Base-by-base conservation (phyloP, 2,113 vertebrate genomes). In the Nanorana parkeri region DNA sequence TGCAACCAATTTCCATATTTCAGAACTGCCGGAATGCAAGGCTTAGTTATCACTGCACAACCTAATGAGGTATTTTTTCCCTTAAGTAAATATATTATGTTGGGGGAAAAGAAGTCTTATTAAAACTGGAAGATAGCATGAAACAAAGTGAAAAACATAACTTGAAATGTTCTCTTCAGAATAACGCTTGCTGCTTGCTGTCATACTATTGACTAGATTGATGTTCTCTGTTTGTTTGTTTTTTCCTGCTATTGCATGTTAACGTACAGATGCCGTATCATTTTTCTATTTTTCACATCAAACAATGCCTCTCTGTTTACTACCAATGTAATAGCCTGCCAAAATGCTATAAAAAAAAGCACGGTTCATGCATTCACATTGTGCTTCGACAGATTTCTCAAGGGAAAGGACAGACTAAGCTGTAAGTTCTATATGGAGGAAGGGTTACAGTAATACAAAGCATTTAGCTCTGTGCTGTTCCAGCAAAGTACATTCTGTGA, bases 311-410 rank as follows among this genome's bases (percentile, higher is more conserved):
- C 10, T 74, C 69, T 66, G 58, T 81, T 81, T 81, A 56, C 79
- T 65, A 61, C 41, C 68, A 81, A 36, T 23, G 47, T 66, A 74
- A 81, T 74, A 74, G 79, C 68, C 68, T 74, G 79, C 79, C 68
- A 74, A 74, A 73, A 55, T 60, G 55, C 79, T 81, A 73, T 65
- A 66, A 81, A 58, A 56, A 72, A 81, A 73, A 73, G 29, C 60
- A 66, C 24, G 63, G 47, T 65, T 65, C 68, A 81, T 65, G 68
- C 66, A 81, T 81, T 56, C 54, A 54, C 68, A 66, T 55, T 81
- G 20, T 81, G 24, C 51, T 81, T 81, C 24, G 26, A 56, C 60
- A 55, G 26, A 81, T 81, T 81, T 81, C 60, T 74, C 79, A 73
- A 55, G 58, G 58, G 68, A 73, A 29, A 64, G 17, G 17, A 73